Conservation (phyloP, 2,113 vertebrate species). For the Neomonachus schauinslandi region DNA sequence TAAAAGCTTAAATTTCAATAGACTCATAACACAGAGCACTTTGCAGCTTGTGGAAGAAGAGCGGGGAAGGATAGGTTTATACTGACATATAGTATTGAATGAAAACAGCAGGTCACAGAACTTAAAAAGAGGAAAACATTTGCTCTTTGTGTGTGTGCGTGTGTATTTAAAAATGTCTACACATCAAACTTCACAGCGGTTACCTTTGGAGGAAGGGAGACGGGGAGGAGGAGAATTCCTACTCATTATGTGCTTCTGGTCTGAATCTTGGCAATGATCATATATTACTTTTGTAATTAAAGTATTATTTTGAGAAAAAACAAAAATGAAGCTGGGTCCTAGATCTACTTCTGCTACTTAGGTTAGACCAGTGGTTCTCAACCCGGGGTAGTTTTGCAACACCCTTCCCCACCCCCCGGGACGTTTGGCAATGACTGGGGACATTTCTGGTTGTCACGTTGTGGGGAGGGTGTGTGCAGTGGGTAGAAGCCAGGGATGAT, state of each 20-base stretch:
- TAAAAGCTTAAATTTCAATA: not conserved
- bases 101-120: not conserved
- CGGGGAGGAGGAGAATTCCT: not conserved
- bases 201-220: not conserved
- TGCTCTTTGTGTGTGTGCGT: not conserved
- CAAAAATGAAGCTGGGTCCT: not conserved
- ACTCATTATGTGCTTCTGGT: not conserved
- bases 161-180: not conserved
- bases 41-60: not conserved
- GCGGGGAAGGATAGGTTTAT: not conserved
- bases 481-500: not conserved
- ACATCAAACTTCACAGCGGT: not conserved
- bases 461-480: not conserved
- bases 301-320: not conserved
- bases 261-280: not conserved
- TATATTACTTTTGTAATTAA: not conserved
- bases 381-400: not conserved
- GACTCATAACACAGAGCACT: not conserved
- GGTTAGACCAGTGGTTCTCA: not conserved
- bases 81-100: not conserved
- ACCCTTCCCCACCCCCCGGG: accelerated
- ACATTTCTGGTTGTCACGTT: not conserved
- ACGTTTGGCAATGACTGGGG: not conserved
- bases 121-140: not conserved
- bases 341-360: not conserved